phyloP scores from a whole-genome alignment of 2,888 invertebrate genomes.

The Diabrotica balteata region DNA sequence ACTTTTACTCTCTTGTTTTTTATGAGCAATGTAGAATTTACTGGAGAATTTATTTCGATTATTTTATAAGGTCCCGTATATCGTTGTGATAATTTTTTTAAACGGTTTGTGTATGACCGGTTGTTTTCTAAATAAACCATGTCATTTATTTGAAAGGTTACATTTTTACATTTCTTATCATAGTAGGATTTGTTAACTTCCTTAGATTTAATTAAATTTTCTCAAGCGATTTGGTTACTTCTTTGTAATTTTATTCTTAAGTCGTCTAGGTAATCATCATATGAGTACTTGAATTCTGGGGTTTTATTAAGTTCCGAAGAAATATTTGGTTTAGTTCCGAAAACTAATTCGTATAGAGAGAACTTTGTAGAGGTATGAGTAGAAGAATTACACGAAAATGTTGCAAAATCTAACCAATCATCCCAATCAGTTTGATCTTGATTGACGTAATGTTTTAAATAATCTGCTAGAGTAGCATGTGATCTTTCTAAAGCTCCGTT shows the following conservation, averaged over 20 bases:
- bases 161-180: slow-evolving; percentile 33
- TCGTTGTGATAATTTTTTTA: slow-evolving; percentile 28
- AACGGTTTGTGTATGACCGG: slow-evolving; percentile 11
- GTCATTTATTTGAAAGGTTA: slow-evolving; percentile 28
- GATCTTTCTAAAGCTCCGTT: slow-evolving; percentile 40
- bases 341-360: slow-evolving; percentile 40
- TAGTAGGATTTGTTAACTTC: slow-evolving; percentile 42
- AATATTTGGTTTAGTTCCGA: slow-evolving; percentile 30
- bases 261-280: slow-evolving; percentile 40
- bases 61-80: slow-evolving; percentile 28
- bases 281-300: slow-evolving; percentile 44
- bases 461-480: slow-evolving; percentile 34
- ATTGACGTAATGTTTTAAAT: slow-evolving; percentile 40
- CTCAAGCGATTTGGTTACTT: slow-evolving; percentile 39
- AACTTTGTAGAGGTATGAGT: slow-evolving; percentile 40
- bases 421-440: slow-evolving; percentile 46
- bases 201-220: slow-evolving; percentile 33
- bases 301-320: slow-evolving; percentile 20
- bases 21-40: slow-evolving; percentile 20
- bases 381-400: slow-evolving; percentile 39
- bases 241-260: slow-evolving; percentile 38
- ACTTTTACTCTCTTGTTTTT: slow-evolving; percentile 32
- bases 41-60: slow-evolving; percentile 15
- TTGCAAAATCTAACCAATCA: slow-evolving; percentile 42
- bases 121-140: slow-evolving; percentile 17